Evolutionary conservation across 2,113 vertebrate species (phyloP), one percentile per base, ranked within the genome.

Genomic region (Cygnus buccinator): DNA sequence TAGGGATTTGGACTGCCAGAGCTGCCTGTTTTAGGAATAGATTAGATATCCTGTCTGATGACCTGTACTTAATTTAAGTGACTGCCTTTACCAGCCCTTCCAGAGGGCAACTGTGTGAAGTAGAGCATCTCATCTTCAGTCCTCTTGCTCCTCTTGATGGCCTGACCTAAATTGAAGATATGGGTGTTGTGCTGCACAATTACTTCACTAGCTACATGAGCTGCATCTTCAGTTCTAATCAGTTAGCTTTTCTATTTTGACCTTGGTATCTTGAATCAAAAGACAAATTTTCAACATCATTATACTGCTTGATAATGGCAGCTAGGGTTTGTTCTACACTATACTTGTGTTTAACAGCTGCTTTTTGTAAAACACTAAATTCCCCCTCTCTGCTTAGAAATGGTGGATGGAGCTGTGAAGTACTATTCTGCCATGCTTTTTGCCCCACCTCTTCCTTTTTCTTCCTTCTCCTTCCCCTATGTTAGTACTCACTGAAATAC

Each of bases 41-140:
- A 97, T 95, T 93, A 93, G 91, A 80, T 97, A 94, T 97, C 93
- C 94, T 97, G 96, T 74, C 98, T 98, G 98, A 98, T 98, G 98
- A 98, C 97, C 98, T 98, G 98, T 97, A 86, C 97, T 98, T 98
- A 99, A 99, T 99, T 97, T 98, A 98, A 98, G 98, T 98, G 98
- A 98, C 98, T 98, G 98, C 97, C 95, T 98, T 98, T 97, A 97
- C 97, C 97, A 97, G 97, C 58, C 97, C 98, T 97, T 98, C 98
- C 98, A 97, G 98, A 98, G 98, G 98, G 98, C 98, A 97, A 97
- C 95, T 93, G 97, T 98, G 98, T 97, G 98, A 98, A 98, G 95
- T 97, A 97, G 98, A 98, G 98, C 98, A 91, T 98, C 97, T 97
- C 97, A 85, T 88, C 90, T 92, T 84, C 89, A 67, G 86, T 93